Percentiles rank a stretch among this genome's conserved stretches.
Conservation (phyloP, 1,140 invertebrate species). For the Brachionus sp. region DNA sequence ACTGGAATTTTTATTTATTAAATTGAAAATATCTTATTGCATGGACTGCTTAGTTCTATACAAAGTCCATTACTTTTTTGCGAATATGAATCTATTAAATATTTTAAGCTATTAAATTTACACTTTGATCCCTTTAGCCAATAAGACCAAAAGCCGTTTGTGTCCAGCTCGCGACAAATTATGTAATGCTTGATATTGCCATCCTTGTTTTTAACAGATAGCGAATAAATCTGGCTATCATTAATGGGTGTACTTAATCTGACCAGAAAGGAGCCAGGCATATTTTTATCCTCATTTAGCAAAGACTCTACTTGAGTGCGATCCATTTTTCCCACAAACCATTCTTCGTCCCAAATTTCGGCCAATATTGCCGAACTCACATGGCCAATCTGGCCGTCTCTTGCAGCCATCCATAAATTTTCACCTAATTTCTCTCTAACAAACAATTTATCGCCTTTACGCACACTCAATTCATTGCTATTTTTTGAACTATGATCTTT, state of each 20-base stretch:
- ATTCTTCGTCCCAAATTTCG: neutral
- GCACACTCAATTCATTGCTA: neutral
- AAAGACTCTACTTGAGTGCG: neutral
- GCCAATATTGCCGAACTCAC: neutral
- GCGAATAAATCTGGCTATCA: neutral
- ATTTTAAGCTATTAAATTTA: neutral
- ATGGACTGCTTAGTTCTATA: neutral
- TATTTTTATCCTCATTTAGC: neutral
- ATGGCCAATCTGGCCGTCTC: neutral
- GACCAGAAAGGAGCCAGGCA: neutral
- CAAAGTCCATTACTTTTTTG: neutral
- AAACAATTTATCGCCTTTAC: neutral
- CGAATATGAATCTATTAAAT: neutral
- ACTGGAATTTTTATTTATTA: too few relatives aligned
- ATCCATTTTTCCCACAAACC: neutral
- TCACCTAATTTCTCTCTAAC: neutral
- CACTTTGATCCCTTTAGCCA: neutral
- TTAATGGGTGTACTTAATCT: neutral
- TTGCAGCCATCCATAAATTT: neutral
- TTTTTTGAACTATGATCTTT: neutral
- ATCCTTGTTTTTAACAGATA: neutral
- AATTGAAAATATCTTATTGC: neutral
- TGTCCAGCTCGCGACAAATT: neutral
- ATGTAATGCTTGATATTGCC: constrained; percentile 1
- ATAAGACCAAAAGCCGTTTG: neutral